These are phyloP conservation scores for Meandrusa payeni DNA, from an alignment of 2,888 invertebrate species.

Conservation along the genomic window DNA sequence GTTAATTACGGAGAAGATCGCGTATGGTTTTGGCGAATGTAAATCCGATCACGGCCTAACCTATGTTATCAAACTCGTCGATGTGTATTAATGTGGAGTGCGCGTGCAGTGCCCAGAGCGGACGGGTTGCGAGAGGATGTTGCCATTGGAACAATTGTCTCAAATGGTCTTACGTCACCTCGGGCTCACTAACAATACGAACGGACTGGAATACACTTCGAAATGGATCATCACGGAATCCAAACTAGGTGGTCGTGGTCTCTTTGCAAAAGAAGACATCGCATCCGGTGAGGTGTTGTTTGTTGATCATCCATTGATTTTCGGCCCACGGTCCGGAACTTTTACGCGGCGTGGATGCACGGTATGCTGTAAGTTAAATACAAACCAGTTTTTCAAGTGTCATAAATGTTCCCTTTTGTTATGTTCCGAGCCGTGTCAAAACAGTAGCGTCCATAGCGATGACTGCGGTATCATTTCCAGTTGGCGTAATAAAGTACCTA, in stretches of 20 bases:
- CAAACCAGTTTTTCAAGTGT: constrained; percentile 73
- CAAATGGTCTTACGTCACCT: constrained; percentile 70
- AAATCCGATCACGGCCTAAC: constrained; percentile 55
- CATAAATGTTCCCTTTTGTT: constrained; percentile 85
- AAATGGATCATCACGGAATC: constrained; percentile 84
- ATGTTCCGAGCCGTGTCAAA: constrained; percentile 84
- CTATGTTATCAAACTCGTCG: constrained; percentile 65
- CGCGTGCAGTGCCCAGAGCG: constrained; percentile 67
- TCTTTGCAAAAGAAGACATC: constrained; percentile 85
- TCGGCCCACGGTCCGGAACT: constrained; percentile 83
- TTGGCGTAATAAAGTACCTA: constrained; percentile 76
- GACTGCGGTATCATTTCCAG: constrained; percentile 84
- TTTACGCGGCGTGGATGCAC: constrained; percentile 82
- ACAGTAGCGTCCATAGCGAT: constrained; percentile 75
- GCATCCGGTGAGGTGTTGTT: constrained; percentile 85
- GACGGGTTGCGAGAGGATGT: constrained; percentile 72
- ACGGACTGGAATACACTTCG: constrained; percentile 45
- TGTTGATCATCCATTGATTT: constrained; percentile 84
- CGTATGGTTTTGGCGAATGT: constrained; percentile 57
- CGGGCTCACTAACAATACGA: constrained; percentile 46
- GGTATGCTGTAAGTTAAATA: constrained; percentile 80
- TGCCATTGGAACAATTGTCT: constrained; percentile 74
- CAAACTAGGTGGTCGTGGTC: constrained; percentile 84
- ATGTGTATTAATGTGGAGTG: constrained; percentile 64
- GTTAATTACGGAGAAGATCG: constrained; percentile 61